Evolutionary conservation across 2,888 invertebrate genomes (phyloP).

Genomic region (Atethmia centrago): DNA sequence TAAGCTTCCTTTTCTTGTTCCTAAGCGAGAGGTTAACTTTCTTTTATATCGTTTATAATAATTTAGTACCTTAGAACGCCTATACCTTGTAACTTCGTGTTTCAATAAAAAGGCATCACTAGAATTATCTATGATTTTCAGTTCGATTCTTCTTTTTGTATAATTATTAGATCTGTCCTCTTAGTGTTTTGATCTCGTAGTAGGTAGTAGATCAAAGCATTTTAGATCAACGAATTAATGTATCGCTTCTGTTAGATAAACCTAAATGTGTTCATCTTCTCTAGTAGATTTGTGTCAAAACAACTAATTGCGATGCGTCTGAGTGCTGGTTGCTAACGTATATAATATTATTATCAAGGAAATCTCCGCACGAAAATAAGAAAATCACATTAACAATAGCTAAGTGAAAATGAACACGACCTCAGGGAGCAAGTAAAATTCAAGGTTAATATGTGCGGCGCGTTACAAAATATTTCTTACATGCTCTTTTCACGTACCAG

Average conservation of each 20-base stretch:
- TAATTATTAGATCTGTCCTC: slow-evolving; percentile 19
- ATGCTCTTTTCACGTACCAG: slow-evolving; percentile 56
- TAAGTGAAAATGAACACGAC: slow-evolving; percentile 47
- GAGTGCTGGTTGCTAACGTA: slow-evolving; percentile 15
- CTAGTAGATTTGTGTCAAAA: slow-evolving; percentile 27
- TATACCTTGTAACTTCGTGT: slow-evolving; percentile 5
- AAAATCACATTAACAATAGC: slow-evolving; percentile 44
- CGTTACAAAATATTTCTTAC: slow-evolving; percentile 60
- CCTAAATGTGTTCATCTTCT: slow-evolving; percentile 8
- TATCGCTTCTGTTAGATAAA: slow-evolving; percentile 32
- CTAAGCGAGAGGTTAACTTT: slow-evolving; percentile 25
- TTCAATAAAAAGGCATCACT: neutral
- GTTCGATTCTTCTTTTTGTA: slow-evolving; percentile 21
- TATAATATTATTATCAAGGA: slow-evolving; percentile 31
- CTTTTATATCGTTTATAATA: slow-evolving; percentile 14
- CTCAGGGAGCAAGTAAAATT: slow-evolving; percentile 41
- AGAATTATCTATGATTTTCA: neutral
- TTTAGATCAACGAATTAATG: slow-evolving; percentile 36
- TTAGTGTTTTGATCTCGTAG: slow-evolving; percentile 24
- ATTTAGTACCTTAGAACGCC: slow-evolving; percentile 5
- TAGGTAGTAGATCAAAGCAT: slow-evolving; percentile 38
- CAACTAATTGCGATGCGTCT: slow-evolving; percentile 15
- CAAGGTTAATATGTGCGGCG: slow-evolving; percentile 57
- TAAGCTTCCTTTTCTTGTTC: slow-evolving; percentile 41
- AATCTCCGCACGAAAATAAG: slow-evolving; percentile 27